Base-by-base conservation (phyloP, 2,888 invertebrate genomes). In the Ophion costatus region DNA sequence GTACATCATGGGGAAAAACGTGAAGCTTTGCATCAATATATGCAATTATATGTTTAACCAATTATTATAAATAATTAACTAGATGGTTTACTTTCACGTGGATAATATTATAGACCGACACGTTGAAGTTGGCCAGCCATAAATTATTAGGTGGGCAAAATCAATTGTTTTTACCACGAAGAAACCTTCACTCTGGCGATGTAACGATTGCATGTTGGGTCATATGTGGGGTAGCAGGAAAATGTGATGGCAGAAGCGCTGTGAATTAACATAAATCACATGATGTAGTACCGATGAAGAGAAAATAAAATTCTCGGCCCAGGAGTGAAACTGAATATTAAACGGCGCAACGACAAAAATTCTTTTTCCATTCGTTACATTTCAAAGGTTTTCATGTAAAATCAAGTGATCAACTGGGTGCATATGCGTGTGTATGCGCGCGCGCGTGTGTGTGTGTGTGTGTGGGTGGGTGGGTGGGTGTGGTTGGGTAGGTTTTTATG, bases 331-430 rank as follows among this genome's bases (percentile, higher is more conserved):
- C n/a, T 20, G 73, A 80, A 42, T 57, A 38, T 57, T 73, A 70
- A n/a, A n/a, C n/a, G 9, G n/a, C 10, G n/a, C 66, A 57, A 38
- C 64, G 6, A 45, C 24, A 76, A 74, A 80, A 71, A 77, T 57
- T 20, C 33, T 70, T 77, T 71, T 45, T 11, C 78, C 38, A n/a
- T 71, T 70, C n/a, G 74, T 57, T 61, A 42, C 45, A 57, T 59
- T 42, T 45, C 10, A 42, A 80, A 63, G 9, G 51, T 75, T 80
- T 67, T 56, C 59, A 67, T 73, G 24, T 59, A 67, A 73, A 80
- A 80, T 29, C 29, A 80, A 80, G 63, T 75, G 61, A 51, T 42
- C 38, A 22, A 17, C 51, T 51, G 17, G 17, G 3, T 51, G 2
- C 51, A 51, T 17, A 6, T 51, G 17, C 9, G 51, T 29, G 51